Evolutionary conservation across 2,797 vertebrate species (phyloP).

Genomic region (Acanthurus leucopareius): DNA sequence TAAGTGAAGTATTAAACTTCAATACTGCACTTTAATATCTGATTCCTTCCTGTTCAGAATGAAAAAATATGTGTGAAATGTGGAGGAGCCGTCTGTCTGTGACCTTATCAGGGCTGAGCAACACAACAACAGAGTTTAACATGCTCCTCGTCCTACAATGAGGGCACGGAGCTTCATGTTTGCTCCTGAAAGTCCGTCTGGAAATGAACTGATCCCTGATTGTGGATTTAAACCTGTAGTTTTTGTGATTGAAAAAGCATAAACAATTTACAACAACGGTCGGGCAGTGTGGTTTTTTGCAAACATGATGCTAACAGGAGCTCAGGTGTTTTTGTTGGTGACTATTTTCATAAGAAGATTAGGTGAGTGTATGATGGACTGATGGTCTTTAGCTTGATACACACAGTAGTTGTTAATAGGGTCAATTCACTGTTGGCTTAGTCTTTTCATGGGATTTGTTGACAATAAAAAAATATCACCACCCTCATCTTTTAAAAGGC

Average conservation of each 20-base stretch:
- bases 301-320: too few relatives aligned
- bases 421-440: neutral
- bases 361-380: too few relatives aligned
- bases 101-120: too few relatives aligned
- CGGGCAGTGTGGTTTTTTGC: too few relatives aligned
- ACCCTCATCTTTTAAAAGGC: neutral
- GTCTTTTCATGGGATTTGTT: neutral
- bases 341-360: too few relatives aligned
- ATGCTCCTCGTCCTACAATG: neutral
- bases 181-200: neutral
- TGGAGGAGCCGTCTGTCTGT: slow-evolving; percentile 12
- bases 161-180: neutral
- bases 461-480: neutral
- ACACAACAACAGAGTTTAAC: neutral
- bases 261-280: neutral
- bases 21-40: neutral
- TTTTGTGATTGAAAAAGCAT: neutral
- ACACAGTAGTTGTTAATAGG: neutral
- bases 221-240: neutral
- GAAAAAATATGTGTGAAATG: neutral
- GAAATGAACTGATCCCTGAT: slow-evolving; percentile 5
- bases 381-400: too few relatives aligned
- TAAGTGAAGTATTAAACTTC: neutral
- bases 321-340: too few relatives aligned
- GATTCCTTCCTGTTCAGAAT: neutral